Evolutionary conservation across 2,113 vertebrate species (phyloP).

Genomic region (Brachirus orientalis): DNA sequence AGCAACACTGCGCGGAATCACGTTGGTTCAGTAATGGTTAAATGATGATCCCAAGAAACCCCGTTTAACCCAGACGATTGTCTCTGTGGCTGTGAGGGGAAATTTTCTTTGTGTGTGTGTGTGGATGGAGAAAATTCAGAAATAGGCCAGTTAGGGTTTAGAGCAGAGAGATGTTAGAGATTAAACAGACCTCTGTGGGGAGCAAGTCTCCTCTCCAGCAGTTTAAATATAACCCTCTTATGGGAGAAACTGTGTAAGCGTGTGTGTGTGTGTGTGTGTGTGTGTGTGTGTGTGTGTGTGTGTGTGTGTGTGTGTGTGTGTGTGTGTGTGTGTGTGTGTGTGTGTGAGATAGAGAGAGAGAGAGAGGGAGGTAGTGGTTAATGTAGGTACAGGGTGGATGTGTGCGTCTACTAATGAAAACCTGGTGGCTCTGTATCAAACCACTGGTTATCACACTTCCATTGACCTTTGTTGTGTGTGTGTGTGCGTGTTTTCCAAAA

Average conservation of each 20-base stretch:
- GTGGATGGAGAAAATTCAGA: conserved; percentile 46
- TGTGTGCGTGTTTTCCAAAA: no score
- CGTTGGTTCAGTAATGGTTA: conserved; percentile 39
- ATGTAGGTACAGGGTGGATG: conserved; percentile 20
- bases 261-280: conserved; percentile 27
- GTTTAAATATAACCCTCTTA: conserved; percentile 78
- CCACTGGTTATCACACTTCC: conserved; percentile 18
- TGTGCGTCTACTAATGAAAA: conserved; percentile 36
- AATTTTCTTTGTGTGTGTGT: conserved; percentile 5
- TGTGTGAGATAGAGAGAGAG: conserved; percentile 14
- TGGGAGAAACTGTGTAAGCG: conserved; percentile 61
- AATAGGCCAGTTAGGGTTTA: conserved; percentile 79
- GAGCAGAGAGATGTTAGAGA: conserved; percentile 75
- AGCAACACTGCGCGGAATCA: conserved; percentile 32
- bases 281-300: conserved; percentile 13
- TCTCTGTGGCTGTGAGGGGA: conserved; percentile 17
- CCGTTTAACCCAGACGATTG: conserved; percentile 41
- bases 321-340: conserved; percentile 20
- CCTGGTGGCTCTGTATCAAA: conserved; percentile 45
- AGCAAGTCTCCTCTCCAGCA: conserved; percentile 70
- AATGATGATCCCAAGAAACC: conserved; percentile 55
- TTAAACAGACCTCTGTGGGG: conserved; percentile 78
- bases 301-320: conserved; percentile 36
- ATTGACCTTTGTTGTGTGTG: background rate
- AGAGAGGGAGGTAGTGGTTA: conserved; percentile 5